Evolutionary conservation across 2,888 invertebrate species (phyloP), one percentile per base, ranked within the genome.

Genomic region (Cataglyphis altisquamis): DNA sequence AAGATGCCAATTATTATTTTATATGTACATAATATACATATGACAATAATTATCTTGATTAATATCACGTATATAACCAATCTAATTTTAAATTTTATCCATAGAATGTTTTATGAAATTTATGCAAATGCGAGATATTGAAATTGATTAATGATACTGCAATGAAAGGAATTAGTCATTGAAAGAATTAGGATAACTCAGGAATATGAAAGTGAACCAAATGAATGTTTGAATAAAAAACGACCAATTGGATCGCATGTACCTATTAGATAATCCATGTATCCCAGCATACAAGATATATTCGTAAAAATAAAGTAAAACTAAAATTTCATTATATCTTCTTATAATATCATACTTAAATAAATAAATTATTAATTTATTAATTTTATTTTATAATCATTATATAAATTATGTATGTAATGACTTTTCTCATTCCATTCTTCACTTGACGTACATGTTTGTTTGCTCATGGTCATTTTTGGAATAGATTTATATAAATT

Each of bases 241-340:
- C 68, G 45, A 63, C 62, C 74, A 81, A 68, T 84, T 75, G 73
- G 72, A 74, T 84, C 64, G 86, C 86, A 86, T 83, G 80, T 84
- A 29, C 82, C 21, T 78, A 60, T 84, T 68, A n/a, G 41, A 63
- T 68, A 60, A 62, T 25, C 45, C 48, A 66, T n/a, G 36, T 60
- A 83, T 82, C 32, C 72, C 82, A 82, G 62, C 77, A 67, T 72
- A 84, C 86, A 66, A 86, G 83, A 84, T 80, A 80, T 72, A 62
- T 32, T 45, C 4, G 48, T 55, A 25, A 15, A 45, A 55, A 73
- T 18, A 10, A 45, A 62, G 60, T 60, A n/a, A 18, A 78, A 52
- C 48, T 12, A 52, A 70, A 41, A 25, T 78, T 25, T 29, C 21
- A 1, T 74, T 29, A 29, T 10, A 41, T 73, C n/a, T 36, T 18